Evolutionary conservation across 1,140 invertebrate genomes (phyloP).

Genomic region (Drosophila prosaltans): DNA sequence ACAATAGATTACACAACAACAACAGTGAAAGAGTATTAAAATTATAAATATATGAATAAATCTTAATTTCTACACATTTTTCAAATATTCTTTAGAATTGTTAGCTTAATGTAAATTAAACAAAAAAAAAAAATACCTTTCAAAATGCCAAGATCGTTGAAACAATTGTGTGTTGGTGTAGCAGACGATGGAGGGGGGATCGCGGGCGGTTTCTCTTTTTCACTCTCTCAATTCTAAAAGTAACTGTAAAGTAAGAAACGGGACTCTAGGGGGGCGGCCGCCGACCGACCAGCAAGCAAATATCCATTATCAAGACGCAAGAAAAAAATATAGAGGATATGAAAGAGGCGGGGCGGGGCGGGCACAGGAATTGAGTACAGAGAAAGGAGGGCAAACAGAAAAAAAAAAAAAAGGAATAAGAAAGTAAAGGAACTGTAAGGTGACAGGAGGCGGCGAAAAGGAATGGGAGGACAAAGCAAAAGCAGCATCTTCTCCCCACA

Average conservation of each 20-base stretch:
- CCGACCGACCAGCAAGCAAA: neutral
- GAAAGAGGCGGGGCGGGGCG: neutral
- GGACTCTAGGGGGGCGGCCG: neutral
- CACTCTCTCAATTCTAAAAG: slow-evolving; percentile 9
- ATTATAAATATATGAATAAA: neutral
- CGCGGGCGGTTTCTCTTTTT: slow-evolving; percentile 19
- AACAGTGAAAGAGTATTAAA: neutral
- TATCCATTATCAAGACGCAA: neutral
- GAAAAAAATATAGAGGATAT: neutral
- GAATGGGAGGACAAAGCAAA: too few species aligned
- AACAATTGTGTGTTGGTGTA: slow-evolving; percentile 61
- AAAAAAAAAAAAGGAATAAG: too few species aligned
- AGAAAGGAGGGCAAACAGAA: neutral
- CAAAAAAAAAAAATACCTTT: slow-evolving; percentile 60
- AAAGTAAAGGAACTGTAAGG: too few species aligned
- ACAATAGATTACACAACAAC: too few species aligned
- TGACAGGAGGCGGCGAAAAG: too few species aligned
- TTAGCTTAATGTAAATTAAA: neutral
- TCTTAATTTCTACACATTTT: slow-evolving; percentile 2
- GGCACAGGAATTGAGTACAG: neutral
- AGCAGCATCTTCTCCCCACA: too few species aligned
- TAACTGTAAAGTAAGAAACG: slow-evolving; percentile 16
- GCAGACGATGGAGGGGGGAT: slow-evolving; percentile 19
- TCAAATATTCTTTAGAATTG: neutral
- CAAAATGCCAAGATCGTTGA: slow-evolving; percentile 64